Conservation (phyloP, 2,113 vertebrate species). For the Myotis lucifugus region DNA sequence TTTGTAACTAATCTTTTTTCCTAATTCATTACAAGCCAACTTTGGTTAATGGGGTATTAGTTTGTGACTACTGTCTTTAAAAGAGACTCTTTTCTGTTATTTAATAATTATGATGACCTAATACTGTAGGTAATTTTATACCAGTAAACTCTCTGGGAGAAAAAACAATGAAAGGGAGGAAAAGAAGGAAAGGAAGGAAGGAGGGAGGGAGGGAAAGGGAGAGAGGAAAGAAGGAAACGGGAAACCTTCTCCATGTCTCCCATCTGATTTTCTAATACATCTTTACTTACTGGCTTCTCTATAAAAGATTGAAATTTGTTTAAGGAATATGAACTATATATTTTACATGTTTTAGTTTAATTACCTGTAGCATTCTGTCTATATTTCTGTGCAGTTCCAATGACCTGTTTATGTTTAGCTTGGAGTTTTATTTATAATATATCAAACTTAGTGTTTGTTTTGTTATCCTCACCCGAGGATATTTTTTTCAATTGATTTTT, state of each 20-base stretch:
- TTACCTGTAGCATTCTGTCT: background rate
- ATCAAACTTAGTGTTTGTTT: too few relatives aligned
- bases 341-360: slow-evolving; percentile 23
- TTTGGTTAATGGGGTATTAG: background rate
- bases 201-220: background rate
- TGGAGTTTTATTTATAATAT: background rate
- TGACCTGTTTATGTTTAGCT: slow-evolving; percentile 13
- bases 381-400: background rate
- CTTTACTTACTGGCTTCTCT: background rate
- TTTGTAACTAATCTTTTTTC: background rate
- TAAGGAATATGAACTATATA: background rate
- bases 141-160: background rate
- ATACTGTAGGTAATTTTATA: background rate
- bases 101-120: background rate
- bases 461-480: too few relatives aligned
- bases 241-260: background rate
- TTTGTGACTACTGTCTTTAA: slow-evolving; percentile 23
- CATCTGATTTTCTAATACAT: background rate
- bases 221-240: too few relatives aligned
- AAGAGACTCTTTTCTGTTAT: background rate
- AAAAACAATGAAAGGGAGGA: background rate
- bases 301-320: background rate
- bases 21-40: background rate
- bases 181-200: background rate
- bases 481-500: too few relatives aligned